Conservation (phyloP, 2,797 vertebrate species). For the Botia almorhae region DNA sequence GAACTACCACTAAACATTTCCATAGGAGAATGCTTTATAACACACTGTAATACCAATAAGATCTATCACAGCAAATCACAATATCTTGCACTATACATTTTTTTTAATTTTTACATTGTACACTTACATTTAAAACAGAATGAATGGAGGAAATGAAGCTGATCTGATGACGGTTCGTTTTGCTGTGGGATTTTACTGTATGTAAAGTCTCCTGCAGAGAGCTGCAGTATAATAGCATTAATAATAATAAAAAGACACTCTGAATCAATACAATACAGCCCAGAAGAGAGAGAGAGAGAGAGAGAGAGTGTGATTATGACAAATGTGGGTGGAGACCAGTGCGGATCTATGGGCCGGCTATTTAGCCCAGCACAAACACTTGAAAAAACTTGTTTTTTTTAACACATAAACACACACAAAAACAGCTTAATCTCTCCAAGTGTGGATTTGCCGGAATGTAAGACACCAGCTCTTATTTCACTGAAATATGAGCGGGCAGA, state of each 20-base stretch:
- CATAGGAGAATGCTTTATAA: constrained; percentile 36
- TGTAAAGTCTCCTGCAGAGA: constrained; percentile 39
- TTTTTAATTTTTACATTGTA: too few relatives aligned
- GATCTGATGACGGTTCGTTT: background rate
- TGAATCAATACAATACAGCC: constrained; percentile 26
- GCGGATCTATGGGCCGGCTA: constrained; percentile 66
- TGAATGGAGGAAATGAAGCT: background rate
- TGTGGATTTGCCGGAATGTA: constrained; percentile 68
- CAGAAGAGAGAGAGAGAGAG: constrained; percentile 37
- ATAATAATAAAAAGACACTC: constrained; percentile 50
- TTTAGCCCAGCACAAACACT: constrained; percentile 5
- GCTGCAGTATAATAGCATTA: constrained; percentile 45
- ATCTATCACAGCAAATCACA: constrained; percentile 10
- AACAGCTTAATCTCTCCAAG: constrained; percentile 67
- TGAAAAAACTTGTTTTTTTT: background rate
- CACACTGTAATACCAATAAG: constrained; percentile 29
- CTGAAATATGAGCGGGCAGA: constrained; percentile 51
- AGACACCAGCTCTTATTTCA: constrained; percentile 61
- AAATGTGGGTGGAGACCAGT: constrained; percentile 66
- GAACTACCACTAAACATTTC: constrained; percentile 56
- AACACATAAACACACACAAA: constrained; percentile 32
- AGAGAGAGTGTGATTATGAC: constrained; percentile 45
- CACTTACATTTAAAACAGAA: too few relatives aligned
- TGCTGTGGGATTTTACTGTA: constrained; percentile 4
- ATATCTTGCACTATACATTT: too few relatives aligned